phyloP scores from a whole-genome alignment of 2,888 invertebrate species.

The Heliconius charithonia region DNA sequence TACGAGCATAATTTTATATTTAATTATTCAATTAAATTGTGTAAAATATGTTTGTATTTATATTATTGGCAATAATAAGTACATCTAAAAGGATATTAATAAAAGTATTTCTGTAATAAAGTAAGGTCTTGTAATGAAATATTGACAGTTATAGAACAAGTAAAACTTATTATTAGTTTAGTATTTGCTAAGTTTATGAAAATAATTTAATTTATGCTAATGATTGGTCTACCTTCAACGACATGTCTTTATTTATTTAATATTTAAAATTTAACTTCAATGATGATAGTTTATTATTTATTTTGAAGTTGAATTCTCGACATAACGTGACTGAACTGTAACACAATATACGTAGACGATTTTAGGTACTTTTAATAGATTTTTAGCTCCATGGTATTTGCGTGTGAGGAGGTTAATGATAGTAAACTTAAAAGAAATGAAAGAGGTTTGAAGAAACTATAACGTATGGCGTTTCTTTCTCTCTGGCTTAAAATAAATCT shows the following conservation, averaged over 20 bases:
- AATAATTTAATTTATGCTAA: background rate
- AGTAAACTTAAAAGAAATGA: no score
- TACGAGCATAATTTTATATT: background rate
- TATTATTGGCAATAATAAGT: background rate
- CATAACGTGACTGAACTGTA: no score
- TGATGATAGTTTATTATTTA: background rate
- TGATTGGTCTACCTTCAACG: slow-evolving; percentile 1
- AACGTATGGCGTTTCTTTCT: no score
- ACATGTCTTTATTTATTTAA: background rate
- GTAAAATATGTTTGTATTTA: background rate
- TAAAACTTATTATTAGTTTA: background rate
- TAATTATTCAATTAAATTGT: background rate
- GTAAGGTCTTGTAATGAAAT: background rate
- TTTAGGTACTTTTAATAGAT: background rate
- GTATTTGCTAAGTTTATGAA: background rate
- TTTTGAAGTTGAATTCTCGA: background rate
- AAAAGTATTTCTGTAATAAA: background rate
- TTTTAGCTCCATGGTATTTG: background rate
- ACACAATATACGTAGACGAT: no score
- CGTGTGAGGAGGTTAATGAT: background rate
- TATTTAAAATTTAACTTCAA: no score
- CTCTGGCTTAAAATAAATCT: no score
- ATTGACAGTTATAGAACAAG: background rate
- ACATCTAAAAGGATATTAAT: background rate
- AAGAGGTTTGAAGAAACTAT: no score